A percentile compares a stretch with the other conserved stretches of the same genome.
phyloP scores from a whole-genome alignment of 2,888 invertebrate genomes.

The Cremastinae sp. region DNA sequence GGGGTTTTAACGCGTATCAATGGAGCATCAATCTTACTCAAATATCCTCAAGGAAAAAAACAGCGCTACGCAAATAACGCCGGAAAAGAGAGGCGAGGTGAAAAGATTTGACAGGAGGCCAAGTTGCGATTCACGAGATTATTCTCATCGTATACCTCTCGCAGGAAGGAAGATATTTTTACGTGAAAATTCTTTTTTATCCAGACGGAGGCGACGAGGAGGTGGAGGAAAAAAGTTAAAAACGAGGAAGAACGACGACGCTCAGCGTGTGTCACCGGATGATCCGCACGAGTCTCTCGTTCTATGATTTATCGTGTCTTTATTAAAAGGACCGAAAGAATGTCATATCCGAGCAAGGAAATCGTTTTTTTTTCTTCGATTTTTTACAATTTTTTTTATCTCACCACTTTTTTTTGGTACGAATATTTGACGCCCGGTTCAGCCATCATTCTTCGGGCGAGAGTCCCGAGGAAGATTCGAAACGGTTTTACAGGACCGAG shows the following conservation, averaged over 20 bases:
- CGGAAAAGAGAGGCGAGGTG: slow-evolving; percentile 2
- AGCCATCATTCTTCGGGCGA: slow-evolving; percentile 58
- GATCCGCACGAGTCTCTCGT: slow-evolving; percentile 49
- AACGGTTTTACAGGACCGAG: slow-evolving; percentile 61
- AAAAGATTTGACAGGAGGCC: background rate
- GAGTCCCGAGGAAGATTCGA: slow-evolving; percentile 51
- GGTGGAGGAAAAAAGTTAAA: too few relatives aligned
- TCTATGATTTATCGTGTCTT: slow-evolving; percentile 58
- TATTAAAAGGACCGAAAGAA: slow-evolving; percentile 52
- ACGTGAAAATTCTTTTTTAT: slow-evolving; percentile 56
- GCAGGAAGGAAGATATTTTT: slow-evolving; percentile 37
- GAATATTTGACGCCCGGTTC: slow-evolving; percentile 60
- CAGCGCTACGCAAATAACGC: slow-evolving; percentile 15
- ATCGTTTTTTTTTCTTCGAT: too few relatives aligned
- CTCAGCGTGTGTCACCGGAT: slow-evolving; percentile 52
- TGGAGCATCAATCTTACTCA: slow-evolving; percentile 54
- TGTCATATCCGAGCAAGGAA: slow-evolving; percentile 35
- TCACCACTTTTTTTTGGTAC: slow-evolving; percentile 41
- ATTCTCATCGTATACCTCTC: slow-evolving; percentile 2
- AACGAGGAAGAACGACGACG: background rate
- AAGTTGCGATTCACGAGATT: slow-evolving; percentile 16
- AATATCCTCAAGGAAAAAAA: background rate
- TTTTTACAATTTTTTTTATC: slow-evolving; percentile 36
- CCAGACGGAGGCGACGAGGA: slow-evolving; percentile 27
- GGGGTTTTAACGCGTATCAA: slow-evolving; percentile 3